These are phyloP conservation scores for Phania funesta DNA, from an alignment of 2,888 invertebrate species.

Conservation along the genomic window DNA sequence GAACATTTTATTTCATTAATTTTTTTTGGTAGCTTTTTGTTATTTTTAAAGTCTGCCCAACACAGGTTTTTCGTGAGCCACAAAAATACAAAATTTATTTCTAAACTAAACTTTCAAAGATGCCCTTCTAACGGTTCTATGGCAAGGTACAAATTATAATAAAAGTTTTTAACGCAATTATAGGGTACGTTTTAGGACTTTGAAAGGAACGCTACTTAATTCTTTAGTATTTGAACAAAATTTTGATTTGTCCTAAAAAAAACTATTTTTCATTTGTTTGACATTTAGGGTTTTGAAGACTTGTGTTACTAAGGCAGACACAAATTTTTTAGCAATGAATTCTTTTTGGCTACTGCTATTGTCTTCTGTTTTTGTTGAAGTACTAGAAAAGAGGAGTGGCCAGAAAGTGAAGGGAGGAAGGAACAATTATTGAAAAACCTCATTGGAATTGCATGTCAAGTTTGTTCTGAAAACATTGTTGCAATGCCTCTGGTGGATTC, in stretches of 20 bases:
- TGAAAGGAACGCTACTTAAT: not conserved
- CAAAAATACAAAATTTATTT: not conserved
- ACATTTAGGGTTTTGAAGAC: too few relatives aligned
- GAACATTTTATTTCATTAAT: not conserved
- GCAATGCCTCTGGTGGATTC: too few relatives aligned
- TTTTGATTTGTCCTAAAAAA: not conserved
- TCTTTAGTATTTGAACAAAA: not conserved
- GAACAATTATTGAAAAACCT: too few relatives aligned
- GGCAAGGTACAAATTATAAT: not conserved
- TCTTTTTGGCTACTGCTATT: too few relatives aligned
- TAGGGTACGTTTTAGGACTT: not conserved
- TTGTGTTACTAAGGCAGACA: too few relatives aligned
- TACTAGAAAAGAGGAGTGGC: too few relatives aligned
- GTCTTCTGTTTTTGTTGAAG: too few relatives aligned
- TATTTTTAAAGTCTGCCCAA: slow-evolving; percentile 43
- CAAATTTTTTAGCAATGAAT: too few relatives aligned
- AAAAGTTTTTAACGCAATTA: not conserved
- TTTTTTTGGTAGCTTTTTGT: not conserved
- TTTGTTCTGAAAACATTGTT: too few relatives aligned
- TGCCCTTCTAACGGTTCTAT: slow-evolving; percentile 53
- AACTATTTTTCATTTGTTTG: too few relatives aligned
- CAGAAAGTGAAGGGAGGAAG: too few relatives aligned
- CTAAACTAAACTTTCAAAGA: not conserved
- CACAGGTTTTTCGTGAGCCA: slow-evolving; percentile 53
- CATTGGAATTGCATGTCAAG: too few relatives aligned